These are phyloP conservation scores for Biston betularia DNA, from an alignment of 2,888 invertebrate species.

Conservation along the genomic window DNA sequence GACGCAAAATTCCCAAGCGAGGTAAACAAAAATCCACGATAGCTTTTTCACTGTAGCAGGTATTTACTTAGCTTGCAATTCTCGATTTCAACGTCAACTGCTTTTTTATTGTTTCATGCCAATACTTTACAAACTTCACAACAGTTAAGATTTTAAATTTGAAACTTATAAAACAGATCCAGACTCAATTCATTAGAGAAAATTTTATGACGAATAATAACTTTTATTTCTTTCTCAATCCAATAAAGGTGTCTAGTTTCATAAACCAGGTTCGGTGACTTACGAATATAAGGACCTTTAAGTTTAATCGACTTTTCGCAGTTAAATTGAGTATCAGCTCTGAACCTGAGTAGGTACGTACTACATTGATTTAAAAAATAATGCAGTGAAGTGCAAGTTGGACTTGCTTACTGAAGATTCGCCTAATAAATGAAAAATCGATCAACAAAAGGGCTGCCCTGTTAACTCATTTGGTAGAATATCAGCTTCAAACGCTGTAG, in stretches of 20 bases:
- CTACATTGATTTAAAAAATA: too few relatives aligned
- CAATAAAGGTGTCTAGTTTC: slow-evolving; percentile 23
- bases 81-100: slow-evolving; percentile 24
- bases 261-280: slow-evolving; percentile 23
- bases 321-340: background rate
- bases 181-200: slow-evolving; percentile 33
- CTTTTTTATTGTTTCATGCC: slow-evolving; percentile 43
- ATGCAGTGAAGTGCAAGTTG: too few relatives aligned
- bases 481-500: too few relatives aligned
- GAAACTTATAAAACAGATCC: slow-evolving; percentile 28
- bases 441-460: too few relatives aligned
- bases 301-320: background rate
- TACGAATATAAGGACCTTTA: slow-evolving; percentile 1
- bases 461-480: too few relatives aligned
- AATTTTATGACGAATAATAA: slow-evolving; percentile 32
- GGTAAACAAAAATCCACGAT: background rate
- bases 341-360: too few relatives aligned
- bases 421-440: too few relatives aligned
- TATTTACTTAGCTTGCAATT: background rate
- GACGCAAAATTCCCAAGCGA: background rate
- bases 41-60: background rate
- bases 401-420: too few relatives aligned
- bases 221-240: slow-evolving; percentile 34
- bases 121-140: slow-evolving; percentile 41
- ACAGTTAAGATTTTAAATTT: slow-evolving; percentile 35